These are phyloP conservation scores for Adrianichthys oophorus DNA, from an alignment of 2,797 vertebrate species.

Conservation along the genomic window DNA sequence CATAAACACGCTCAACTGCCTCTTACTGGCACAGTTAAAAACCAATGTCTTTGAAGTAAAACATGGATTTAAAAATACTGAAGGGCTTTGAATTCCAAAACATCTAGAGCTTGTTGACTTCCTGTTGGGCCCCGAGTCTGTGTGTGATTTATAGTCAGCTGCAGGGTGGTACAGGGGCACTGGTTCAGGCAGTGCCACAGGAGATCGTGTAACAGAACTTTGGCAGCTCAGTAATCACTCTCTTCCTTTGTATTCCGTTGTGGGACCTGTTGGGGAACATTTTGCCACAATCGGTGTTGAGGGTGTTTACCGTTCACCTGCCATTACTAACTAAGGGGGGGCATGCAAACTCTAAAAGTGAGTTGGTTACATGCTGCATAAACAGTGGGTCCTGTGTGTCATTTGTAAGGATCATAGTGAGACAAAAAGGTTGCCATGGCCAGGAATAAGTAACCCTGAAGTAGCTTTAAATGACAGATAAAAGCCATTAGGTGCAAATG, in stretches of 20 bases:
- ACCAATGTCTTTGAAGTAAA: no score
- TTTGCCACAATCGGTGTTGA: neutral
- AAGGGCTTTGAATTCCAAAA: no score
- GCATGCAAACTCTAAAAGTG: neutral
- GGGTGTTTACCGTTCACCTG: neutral
- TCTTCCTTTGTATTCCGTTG: neutral
- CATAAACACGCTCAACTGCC: neutral
- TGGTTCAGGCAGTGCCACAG: neutral
- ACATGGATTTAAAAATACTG: no score
- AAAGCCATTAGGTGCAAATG: neutral
- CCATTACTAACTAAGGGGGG: neutral
- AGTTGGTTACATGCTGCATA: no score
- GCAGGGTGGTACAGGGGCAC: neutral
- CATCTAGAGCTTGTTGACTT: neutral
- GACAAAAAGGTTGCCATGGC: neutral
- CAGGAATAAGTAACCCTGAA: neutral
- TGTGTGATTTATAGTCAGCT: neutral
- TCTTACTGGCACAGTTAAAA: neutral
- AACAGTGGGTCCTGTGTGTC: no score
- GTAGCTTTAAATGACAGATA: constrained; percentile 3
- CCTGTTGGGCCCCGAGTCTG: neutral
- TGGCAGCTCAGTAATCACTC: neutral
- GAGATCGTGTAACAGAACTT: neutral
- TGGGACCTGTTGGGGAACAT: neutral
- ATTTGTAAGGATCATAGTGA: no score